Conservation (phyloP, 2,888 invertebrate species). For the Tuta absoluta region DNA sequence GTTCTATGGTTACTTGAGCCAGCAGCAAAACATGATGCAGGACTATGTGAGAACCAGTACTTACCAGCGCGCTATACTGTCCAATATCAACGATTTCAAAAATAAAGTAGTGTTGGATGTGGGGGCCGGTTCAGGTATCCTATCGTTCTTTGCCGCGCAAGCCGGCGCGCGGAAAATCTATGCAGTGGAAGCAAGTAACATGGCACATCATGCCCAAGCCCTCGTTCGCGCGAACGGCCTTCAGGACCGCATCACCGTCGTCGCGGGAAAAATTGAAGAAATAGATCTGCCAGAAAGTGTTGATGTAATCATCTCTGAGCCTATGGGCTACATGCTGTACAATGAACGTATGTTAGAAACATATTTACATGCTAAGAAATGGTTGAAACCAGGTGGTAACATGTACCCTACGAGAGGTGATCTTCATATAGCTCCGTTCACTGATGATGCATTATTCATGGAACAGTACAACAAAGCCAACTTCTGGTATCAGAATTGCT, state of each 20-base stretch:
- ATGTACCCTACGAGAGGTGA: slow-evolving; percentile 99
- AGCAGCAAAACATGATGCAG: slow-evolving; percentile 99
- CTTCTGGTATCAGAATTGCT: slow-evolving; percentile 99
- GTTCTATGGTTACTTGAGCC: slow-evolving; percentile 99
- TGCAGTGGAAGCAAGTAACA: slow-evolving; percentile 99
- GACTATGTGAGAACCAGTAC: slow-evolving; percentile 99
- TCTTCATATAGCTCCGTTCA: slow-evolving; percentile 98
- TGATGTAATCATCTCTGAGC: slow-evolving; percentile 98
- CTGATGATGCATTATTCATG: slow-evolving; percentile 98
- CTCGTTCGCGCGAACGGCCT: slow-evolving; percentile 95
- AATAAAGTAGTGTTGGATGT: slow-evolving; percentile 98
- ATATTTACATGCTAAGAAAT: slow-evolving; percentile 98
- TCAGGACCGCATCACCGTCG: slow-evolving; percentile 92
- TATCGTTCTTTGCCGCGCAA: slow-evolving; percentile 99
- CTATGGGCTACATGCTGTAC: slow-evolving; percentile 99
- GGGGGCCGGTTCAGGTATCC: slow-evolving; percentile 98
- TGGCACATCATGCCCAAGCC: slow-evolving; percentile 97
- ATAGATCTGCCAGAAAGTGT: slow-evolving; percentile 97
- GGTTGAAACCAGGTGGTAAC: slow-evolving; percentile 94
- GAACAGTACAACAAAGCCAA: slow-evolving; percentile 99
- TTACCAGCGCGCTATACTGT: slow-evolving; percentile 97
- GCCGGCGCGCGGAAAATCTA: slow-evolving; percentile 98
- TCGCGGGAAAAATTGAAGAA: slow-evolving; percentile 99
- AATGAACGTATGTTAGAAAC: slow-evolving; percentile 99
- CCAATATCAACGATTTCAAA: slow-evolving; percentile 94